Percentiles rank a stretch among this genome's conserved stretches.
These are phyloP conservation scores for Abrostola triplasia DNA, from an alignment of 2,888 invertebrate species.

Conservation along the genomic window DNA sequence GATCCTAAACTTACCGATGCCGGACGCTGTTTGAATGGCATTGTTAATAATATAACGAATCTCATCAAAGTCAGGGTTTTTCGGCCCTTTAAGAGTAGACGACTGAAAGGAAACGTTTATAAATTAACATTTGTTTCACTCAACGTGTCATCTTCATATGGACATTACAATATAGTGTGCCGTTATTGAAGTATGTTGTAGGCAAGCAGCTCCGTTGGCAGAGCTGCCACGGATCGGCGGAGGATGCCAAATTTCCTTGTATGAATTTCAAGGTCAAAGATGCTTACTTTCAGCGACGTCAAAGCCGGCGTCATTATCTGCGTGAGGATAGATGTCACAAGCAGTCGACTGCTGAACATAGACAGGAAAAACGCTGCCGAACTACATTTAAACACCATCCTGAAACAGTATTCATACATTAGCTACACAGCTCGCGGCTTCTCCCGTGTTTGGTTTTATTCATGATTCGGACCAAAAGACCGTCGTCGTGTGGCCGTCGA, in stretches of 20 bases:
- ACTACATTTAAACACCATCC: constrained; percentile 72
- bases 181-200: too few species aligned
- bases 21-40: constrained; percentile 69
- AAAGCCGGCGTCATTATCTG: constrained; percentile 62
- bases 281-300: constrained; percentile 60
- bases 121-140: neutral
- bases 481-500: too few species aligned
- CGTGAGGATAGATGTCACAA: constrained; percentile 64
- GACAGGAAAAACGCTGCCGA: constrained; percentile 72
- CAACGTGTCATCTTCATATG: neutral
- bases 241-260: neutral
- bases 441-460: too few species aligned
- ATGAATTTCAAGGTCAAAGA: neutral
- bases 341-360: constrained; percentile 69
- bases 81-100: constrained; percentile 17
- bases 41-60: constrained; percentile 68
- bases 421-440: too few species aligned
- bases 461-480: too few species aligned
- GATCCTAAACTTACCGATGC: constrained; percentile 64
- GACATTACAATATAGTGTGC: too few species aligned
- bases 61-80: constrained; percentile 57
- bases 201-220: too few species aligned
- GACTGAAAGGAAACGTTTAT: constrained; percentile 15
- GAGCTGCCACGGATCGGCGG: neutral
- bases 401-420: too few species aligned